A percentile compares a stretch with the other conserved stretches of the same genome.
These are phyloP conservation scores for Eurypyga helias DNA, from an alignment of 2,113 vertebrate species.

Conservation along the genomic window DNA sequence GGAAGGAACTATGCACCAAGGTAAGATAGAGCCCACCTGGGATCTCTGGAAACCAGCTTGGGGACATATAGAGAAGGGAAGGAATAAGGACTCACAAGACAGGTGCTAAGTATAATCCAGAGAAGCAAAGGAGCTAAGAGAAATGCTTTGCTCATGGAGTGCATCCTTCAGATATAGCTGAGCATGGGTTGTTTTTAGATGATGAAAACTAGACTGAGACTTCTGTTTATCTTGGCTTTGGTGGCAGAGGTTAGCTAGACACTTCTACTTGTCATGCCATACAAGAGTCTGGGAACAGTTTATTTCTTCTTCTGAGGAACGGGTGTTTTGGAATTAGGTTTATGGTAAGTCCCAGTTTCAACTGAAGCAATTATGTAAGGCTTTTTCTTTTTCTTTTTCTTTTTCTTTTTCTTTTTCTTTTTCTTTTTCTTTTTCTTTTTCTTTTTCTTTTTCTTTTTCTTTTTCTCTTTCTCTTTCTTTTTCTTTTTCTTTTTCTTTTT, in stretches of 20 bases:
- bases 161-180: neutral
- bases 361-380: neutral
- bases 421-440: accelerated
- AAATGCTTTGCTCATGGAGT: neutral
- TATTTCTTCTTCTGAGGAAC: neutral
- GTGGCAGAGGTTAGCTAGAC: neutral
- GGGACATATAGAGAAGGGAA: accelerated
- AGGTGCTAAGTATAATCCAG: neutral
- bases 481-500: too few relatives aligned
- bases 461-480: accelerated
- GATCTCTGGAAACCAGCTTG: neutral
- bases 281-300: neutral
- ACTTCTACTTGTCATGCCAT: neutral
- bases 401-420: accelerated
- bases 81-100: neutral
- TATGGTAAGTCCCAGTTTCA: neutral
- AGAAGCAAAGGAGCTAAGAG: neutral
- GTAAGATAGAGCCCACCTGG: neutral
- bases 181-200: neutral
- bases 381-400: accelerated
- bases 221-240: neutral
- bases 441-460: accelerated
- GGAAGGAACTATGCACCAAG: neutral
- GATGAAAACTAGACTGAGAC: neutral
- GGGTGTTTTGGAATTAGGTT: neutral